Conservation (phyloP, 2,888 invertebrate species). For the Lottia gigantea region DNA sequence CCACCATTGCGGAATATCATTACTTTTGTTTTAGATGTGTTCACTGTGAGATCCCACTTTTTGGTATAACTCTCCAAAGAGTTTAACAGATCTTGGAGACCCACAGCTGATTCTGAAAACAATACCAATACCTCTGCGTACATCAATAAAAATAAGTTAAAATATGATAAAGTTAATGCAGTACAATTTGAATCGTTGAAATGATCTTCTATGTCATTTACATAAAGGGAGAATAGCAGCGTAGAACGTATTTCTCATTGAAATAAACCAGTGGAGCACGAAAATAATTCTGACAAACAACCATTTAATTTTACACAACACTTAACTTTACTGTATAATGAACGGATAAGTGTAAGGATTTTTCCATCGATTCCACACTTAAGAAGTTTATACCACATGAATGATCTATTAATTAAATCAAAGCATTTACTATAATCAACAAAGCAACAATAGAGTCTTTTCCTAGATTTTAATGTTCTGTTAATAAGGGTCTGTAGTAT, state of each 20-base stretch:
- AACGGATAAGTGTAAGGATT: not conserved
- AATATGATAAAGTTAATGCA: not conserved
- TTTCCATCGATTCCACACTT: not conserved
- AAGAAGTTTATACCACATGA: not conserved
- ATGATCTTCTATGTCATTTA: not conserved
- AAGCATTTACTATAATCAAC: conserved; percentile 4
- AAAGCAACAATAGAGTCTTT: conserved; percentile 1
- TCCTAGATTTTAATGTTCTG: not conserved
- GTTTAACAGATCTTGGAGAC: not conserved
- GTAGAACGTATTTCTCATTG: not conserved
- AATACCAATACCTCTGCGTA: not conserved
- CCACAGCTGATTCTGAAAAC: not conserved
- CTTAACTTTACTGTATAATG: not conserved
- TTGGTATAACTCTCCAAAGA: not conserved
- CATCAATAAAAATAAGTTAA: conserved; percentile 1
- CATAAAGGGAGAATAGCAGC: not conserved
- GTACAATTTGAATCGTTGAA: not conserved
- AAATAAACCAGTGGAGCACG: not conserved
- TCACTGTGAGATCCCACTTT: not conserved
- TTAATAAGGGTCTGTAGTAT: not conserved
- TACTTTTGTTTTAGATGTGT: conserved; percentile 7
- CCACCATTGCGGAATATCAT: not conserved
- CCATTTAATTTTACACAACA: conserved; percentile 8
- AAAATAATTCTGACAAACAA: not conserved
- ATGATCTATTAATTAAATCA: conserved; percentile 7